Base-by-base conservation (phyloP, 2,113 vertebrate species). In the Anhinga anhinga region DNA sequence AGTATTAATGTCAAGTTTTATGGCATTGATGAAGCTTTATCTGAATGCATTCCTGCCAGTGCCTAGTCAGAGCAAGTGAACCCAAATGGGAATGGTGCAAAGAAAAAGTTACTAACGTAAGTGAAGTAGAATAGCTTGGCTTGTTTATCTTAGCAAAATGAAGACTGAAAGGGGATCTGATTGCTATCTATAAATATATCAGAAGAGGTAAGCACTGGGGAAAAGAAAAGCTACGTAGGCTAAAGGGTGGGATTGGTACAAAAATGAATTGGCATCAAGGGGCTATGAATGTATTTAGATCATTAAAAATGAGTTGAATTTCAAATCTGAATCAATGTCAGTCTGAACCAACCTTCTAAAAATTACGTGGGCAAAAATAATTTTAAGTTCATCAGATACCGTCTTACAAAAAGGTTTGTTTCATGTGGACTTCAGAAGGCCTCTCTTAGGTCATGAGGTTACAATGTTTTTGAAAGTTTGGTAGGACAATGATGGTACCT, bases 111-210 rank as follows among this genome's bases (percentile, higher is more conserved):
- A 74, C 56, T 87, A 82, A 67, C 6, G 1, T 84, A 65, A 91
- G 20, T 77, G 63, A 78, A 92, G 81, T 67, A 83, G 79, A 88
- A 86, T 82, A 91, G 69, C 61, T 78, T 74, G 80, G 18, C 52
- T 82, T 94, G 81, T 93, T 97, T 95, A 66, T 86, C 52, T 82
- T 82, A 78, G 81, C 56, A 91, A 95, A 95, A 89, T 89, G 89
- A 91, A 87, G 84, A 62, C 36, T 85, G 87, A 93, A 93, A 82
- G 52, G 36, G 16, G n/a, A 85, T 91, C 77, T 95, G 73, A 93
- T 91, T 84, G 84, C 86, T 80, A 4, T 76, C 81, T 96, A 53
- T 91, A 97, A 95, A 93, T 90, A 58, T 9, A 87, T 69, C 15
- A 36, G 80, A 49, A 88, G 78, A 93, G 78, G 84, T 89, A 55